Evolutionary conservation across 2,888 invertebrate species (phyloP), one percentile per base, ranked within the genome.

Genomic region (Monopis laevigella): DNA sequence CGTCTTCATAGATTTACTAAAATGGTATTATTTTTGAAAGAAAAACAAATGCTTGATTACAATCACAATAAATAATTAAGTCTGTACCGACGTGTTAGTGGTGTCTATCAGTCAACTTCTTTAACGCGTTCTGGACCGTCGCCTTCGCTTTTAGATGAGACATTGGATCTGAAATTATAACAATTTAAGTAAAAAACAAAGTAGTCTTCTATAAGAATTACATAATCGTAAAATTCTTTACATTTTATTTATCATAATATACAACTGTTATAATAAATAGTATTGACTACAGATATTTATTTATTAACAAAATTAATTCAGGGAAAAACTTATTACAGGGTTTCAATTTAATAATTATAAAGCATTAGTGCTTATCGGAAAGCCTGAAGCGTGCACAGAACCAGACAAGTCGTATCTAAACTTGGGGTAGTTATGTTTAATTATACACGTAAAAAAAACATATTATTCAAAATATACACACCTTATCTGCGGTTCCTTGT

Each of bases 121-220:
- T 67, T 65, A 80, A 74, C 60, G 80, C 80, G 65, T 78, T 80
- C 78, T 80, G 80, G 58, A 80, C 80, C 54, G 78, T 80, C 69
- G 77, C 78, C 61, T 78, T 80, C 72, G 80, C 80, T 65, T 78
- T 80, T 71, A 75, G 74, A 52, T 78, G 78, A 50, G 77, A 71
- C 63, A 78, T 63, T 64, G 80, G 78, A 75, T 78, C 80, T 80
- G 77, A 58, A 80, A 78, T 56, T 49, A 51, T 58, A 59, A 52
- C 41, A 44, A 39, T 47, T n/a, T n/a, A n/a, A n/a, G n/a, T n/a
- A n/a, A n/a, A 21, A 21, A 21, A 21, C 24, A 21, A 21, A 21
- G 8, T 8, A 21, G 8, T 21, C 6, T 21, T 21, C 5, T 21
- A 24, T 6, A 24, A 24, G 24, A 5, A n/a, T n/a, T n/a, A n/a